These are phyloP conservation scores for Exocentrus adspersus DNA, from an alignment of 2,888 invertebrate species.

Conservation along the genomic window DNA sequence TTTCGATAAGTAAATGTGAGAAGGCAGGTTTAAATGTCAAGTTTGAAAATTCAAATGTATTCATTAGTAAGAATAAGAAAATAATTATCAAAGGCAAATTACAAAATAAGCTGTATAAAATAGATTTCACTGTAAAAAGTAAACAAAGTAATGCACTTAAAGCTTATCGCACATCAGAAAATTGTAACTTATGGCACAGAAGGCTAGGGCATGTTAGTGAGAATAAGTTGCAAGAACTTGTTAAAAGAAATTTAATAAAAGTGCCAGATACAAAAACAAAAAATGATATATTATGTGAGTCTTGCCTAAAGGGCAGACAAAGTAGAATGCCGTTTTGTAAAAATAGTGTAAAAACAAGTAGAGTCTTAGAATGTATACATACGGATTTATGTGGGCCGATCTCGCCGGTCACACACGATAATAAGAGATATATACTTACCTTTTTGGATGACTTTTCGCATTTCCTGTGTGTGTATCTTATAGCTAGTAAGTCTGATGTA, in stretches of 20 bases:
- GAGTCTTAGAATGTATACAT: conserved; percentile 12
- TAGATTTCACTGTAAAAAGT: conserved; percentile 12
- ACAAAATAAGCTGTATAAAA: conserved; percentile 23
- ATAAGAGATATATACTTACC: neutral
- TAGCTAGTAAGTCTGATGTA: neutral
- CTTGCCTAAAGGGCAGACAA: conserved; percentile 8
- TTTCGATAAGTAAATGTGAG: conserved; percentile 27
- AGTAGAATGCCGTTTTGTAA: conserved; percentile 17
- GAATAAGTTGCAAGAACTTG: conserved; percentile 4
- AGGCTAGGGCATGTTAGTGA: conserved; percentile 11
- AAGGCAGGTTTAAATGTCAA: conserved; percentile 26
- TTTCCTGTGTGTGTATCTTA: too few relatives aligned
- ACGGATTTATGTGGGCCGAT: conserved; percentile 13
- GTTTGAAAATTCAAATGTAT: conserved; percentile 20
- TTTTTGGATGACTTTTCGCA: neutral
- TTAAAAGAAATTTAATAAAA: conserved; percentile 7
- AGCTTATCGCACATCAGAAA: neutral
- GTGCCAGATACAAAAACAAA: too few relatives aligned
- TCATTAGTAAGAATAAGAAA: conserved; percentile 22
- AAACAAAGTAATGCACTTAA: neutral
- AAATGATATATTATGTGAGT: neutral
- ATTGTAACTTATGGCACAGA: neutral
- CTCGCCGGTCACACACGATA: neutral
- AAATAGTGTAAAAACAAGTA: conserved; percentile 2
- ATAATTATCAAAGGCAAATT: conserved; percentile 17